Conservation (phyloP, 2,888 invertebrate species). For the Cephalotes varians region DNA sequence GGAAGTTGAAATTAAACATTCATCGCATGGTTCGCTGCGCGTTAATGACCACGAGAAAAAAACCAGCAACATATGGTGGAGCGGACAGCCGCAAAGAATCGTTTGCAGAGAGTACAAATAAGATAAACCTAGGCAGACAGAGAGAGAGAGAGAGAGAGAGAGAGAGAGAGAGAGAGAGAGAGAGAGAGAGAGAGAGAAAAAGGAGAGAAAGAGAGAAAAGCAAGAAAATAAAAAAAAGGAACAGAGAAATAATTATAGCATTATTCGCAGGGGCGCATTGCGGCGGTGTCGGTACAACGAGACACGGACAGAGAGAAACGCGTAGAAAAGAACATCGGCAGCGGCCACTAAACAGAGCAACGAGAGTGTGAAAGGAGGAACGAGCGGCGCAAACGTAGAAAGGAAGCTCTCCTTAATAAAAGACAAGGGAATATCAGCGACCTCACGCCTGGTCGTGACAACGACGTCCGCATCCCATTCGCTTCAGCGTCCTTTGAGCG, state of each 20-base stretch:
- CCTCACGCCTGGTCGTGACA: constrained; percentile 70
- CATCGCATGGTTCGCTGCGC: constrained; percentile 18
- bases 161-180: constrained; percentile 3
- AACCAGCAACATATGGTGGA: constrained; percentile 2
- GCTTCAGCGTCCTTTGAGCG: constrained; percentile 74
- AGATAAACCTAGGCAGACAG: constrained; percentile 54
- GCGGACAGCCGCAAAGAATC: constrained; percentile 29
- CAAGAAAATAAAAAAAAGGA: constrained; percentile 31
- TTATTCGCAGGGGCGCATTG: constrained; percentile 39
- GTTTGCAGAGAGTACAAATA: constrained; percentile 23
- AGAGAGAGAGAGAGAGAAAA: constrained; percentile 4
- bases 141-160: not conserved
- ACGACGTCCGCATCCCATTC: constrained; percentile 72
- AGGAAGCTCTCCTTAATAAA: constrained; percentile 55
- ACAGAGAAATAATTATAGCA: constrained; percentile 58
- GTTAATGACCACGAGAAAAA: constrained; percentile 43
- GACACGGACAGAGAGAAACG: constrained; percentile 28
- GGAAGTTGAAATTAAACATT: constrained; percentile 40
- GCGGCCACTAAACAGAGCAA: constrained; percentile 29
- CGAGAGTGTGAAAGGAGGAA: constrained; percentile 28
- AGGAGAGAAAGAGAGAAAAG: constrained; percentile 5
- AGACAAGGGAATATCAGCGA: constrained; percentile 72
- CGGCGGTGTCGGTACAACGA: constrained; percentile 26
- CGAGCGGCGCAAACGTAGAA: constrained; percentile 43
- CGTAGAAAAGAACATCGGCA: constrained; percentile 46